Conservation (phyloP, 2,888 invertebrate genomes). For the Platypus cylindrus region DNA sequence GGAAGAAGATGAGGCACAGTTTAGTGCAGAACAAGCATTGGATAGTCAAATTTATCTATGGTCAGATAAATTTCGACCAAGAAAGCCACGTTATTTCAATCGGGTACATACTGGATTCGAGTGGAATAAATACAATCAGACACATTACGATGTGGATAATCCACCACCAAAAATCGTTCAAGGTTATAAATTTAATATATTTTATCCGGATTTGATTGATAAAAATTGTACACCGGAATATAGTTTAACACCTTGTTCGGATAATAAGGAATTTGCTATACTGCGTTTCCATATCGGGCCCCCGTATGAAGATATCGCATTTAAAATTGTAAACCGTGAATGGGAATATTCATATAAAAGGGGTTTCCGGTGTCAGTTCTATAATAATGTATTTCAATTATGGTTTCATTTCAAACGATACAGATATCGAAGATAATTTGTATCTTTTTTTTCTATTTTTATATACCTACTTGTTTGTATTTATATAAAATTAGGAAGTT, state of each 20-base stretch:
- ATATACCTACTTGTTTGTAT: not conserved
- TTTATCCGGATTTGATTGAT: conserved; percentile 97
- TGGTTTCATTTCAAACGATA: conserved; percentile 99
- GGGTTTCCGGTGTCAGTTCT: conserved; percentile 97
- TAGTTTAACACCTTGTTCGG: conserved; percentile 77
- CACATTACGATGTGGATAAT: conserved; percentile 99
- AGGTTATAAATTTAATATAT: conserved; percentile 99
- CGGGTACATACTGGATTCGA: conserved; percentile 94
- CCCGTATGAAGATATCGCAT: conserved; percentile 98
- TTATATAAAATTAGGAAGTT: too few relatives aligned
- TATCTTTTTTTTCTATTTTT: not conserved
- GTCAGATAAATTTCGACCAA: conserved; percentile 96
- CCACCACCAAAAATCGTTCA: conserved; percentile 99
- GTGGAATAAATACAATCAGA: conserved; percentile 99
- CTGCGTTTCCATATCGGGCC: conserved; percentile 95
- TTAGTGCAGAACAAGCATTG: conserved; percentile 79
- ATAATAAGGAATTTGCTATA: conserved; percentile 90
- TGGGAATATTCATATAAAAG: conserved; percentile 99
- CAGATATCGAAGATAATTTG: conserved; percentile 66
- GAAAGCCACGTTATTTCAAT: conserved; percentile 97
- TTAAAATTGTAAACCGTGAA: conserved; percentile 96
- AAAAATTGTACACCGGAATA: conserved; percentile 87
- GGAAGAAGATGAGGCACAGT: conserved; percentile 77
- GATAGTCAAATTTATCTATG: conserved; percentile 83
- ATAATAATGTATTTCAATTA: conserved; percentile 97